Base-by-base conservation (phyloP, 1,140 invertebrate genomes). In the Monochamus saltuarius region DNA sequence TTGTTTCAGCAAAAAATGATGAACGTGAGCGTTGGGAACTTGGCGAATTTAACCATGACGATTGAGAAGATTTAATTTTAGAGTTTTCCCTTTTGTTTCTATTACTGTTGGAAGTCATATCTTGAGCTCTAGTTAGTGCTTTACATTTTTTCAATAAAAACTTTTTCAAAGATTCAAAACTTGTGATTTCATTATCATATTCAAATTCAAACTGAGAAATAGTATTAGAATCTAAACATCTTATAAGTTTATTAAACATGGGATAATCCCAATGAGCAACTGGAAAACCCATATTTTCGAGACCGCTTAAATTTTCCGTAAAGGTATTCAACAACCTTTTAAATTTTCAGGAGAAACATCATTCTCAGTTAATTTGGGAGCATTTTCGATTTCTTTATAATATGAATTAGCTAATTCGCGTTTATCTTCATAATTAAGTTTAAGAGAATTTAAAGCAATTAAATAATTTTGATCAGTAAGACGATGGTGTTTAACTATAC, bases 401-500 rank as follows among this genome's bases (percentile, higher is more conserved):
- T 61, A 47, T 56, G 39, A 58, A 16, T 55, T 55, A 40, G 60
- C 51, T 9, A 56, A 39, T 14, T 56, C 22, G 34, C 38, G 39
- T 57, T 54, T 55, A 43, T 61, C 49, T 29, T 47, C 39, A 60
- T 60, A 61, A 17, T 51, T 46, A 38, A 47, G 47, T 8, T 38
- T 7, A 10, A 61, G 39, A 10, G 53, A 47, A 13, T 64, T 43
- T 29, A 55, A 42, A 2, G 62, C 62, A 37, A 55, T 60, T 7
- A 7, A 7, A 37, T 64, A 64, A 55, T 64, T 64, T 16, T 55
- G 50, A 8, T 46, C 40, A 13, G 58, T 29, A 6, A 61, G 35
- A 2, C 54, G 22, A 9, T 55, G n/a, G n/a, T 49, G 14, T 4
- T 16, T 10, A 45, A 56, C 54, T 11, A 45, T 17, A 13, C 29